phyloP scores from a whole-genome alignment of 2,888 invertebrate genomes.

The Zhuqinia jingwanae region DNA sequence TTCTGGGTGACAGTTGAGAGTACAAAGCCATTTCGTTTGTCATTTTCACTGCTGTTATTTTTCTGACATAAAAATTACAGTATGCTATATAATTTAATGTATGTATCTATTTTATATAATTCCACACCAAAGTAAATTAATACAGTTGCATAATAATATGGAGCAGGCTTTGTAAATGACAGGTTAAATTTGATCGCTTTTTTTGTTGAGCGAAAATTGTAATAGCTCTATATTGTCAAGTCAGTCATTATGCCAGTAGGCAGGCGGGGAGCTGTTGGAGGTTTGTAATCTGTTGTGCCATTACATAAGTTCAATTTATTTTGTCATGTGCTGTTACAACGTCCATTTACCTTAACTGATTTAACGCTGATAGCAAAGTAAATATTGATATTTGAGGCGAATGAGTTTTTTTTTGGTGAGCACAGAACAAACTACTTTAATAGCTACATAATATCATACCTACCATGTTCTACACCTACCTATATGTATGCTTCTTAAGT shows the following conservation, averaged over 20 bases:
- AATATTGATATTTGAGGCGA: constrained; percentile 32
- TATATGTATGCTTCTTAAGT: no score
- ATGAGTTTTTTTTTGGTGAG: background rate
- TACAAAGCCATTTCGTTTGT: background rate
- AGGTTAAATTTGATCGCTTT: no score
- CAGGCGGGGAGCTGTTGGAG: background rate
- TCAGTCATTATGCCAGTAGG: background rate
- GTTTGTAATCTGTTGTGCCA: background rate
- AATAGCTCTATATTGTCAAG: no score
- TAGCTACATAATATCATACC: background rate
- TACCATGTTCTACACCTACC: background rate
- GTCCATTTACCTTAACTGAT: constrained; percentile 24
- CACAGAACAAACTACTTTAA: background rate
- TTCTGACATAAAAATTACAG: background rate
- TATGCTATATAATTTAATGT: no score
- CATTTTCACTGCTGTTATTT: background rate
- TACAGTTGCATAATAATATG: background rate
- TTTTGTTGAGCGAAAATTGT: no score
- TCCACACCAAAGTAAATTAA: background rate
- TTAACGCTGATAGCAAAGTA: constrained; percentile 36
- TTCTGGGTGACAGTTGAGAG: constrained; percentile 1
- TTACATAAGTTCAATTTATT: constrained; percentile 18
- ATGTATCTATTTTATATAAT: background rate
- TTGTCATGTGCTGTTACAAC: background rate
- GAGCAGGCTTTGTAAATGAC: no score